phyloP scores from a whole-genome alignment of 2,797 vertebrate genomes.

The Tachyglossus aculeatus region DNA sequence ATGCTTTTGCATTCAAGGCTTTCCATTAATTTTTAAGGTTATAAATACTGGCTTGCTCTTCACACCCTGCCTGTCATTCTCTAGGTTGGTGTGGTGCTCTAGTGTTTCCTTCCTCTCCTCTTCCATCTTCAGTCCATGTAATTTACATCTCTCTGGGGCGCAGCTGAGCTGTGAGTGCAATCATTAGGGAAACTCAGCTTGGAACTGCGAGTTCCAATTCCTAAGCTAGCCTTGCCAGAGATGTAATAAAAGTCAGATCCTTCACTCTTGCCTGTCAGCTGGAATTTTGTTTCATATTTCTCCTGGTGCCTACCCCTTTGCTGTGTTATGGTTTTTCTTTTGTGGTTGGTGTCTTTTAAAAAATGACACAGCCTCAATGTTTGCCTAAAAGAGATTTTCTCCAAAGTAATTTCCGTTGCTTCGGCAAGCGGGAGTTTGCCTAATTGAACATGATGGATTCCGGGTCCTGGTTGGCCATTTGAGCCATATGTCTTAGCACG shows the following conservation, averaged over 20 bases:
- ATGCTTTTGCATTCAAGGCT: conserved; percentile 46
- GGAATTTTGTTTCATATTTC: conserved; percentile 44
- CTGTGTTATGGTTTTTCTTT: too few relatives aligned
- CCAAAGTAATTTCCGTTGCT: conserved; percentile 52
- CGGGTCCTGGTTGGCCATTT: conserved; percentile 98
- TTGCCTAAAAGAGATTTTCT: conserved; percentile 57
- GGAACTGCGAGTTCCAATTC: conserved; percentile 58
- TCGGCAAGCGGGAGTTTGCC: conserved; percentile 35
- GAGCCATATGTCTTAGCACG: conserved; percentile 96
- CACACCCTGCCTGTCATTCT: conserved; percentile 29
- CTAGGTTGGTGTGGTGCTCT: conserved; percentile 13
- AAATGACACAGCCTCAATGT: conserved; percentile 45
- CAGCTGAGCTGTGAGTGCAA: conserved; percentile 35
- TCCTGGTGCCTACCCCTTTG: conserved; percentile 13
- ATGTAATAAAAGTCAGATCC: conserved; percentile 43
- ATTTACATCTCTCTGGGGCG: conserved; percentile 26
- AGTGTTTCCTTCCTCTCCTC: conserved; percentile 1
- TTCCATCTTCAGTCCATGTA: neutral
- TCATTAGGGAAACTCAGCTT: conserved; percentile 59
- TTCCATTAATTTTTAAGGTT: conserved; percentile 30
- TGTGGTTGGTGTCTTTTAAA: conserved; percentile 41
- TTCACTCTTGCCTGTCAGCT: conserved; percentile 44
- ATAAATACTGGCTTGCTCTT: conserved; percentile 34
- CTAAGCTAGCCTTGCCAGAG: conserved; percentile 45
- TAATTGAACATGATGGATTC: conserved; percentile 98